A percentile compares a stretch with the other conserved stretches of the same genome.
Conservation (phyloP, 2,888 invertebrate species). For the Marasmarcha lunaedactyla region DNA sequence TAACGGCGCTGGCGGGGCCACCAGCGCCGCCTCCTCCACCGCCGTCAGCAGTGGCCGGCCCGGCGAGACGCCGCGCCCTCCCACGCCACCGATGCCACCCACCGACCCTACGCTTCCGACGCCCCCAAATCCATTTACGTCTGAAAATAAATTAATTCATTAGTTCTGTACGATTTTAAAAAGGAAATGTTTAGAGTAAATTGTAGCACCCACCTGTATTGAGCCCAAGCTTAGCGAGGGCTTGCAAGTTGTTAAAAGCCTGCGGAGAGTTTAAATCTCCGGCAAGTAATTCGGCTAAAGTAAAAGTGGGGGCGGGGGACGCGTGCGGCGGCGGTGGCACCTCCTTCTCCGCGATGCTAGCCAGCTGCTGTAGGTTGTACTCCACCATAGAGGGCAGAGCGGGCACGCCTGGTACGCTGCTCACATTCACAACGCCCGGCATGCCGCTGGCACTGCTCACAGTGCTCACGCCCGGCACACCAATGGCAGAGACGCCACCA, state of each 20-base stretch:
- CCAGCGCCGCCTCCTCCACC: slow-evolving; percentile 53
- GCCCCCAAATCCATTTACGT: slow-evolving; percentile 59
- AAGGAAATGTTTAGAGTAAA: not conserved
- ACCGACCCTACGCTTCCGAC: slow-evolving; percentile 33
- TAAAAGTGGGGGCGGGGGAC: slow-evolving; percentile 75
- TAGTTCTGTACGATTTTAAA: slow-evolving; percentile 1
- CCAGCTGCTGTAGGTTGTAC: slow-evolving; percentile 87
- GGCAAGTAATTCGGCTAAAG: slow-evolving; percentile 81
- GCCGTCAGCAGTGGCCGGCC: slow-evolving; percentile 52
- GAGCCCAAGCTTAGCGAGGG: slow-evolving; percentile 87
- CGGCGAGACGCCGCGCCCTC: slow-evolving; percentile 66
- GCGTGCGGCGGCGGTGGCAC: slow-evolving; percentile 65
- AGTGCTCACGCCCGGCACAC: slow-evolving; percentile 24
- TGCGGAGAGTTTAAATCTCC: slow-evolving; percentile 78
- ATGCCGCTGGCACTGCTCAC: slow-evolving; percentile 27
- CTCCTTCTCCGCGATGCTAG: slow-evolving; percentile 82
- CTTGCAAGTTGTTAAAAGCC: slow-evolving; percentile 90
- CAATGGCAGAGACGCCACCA: slow-evolving; percentile 24
- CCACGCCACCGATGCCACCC: slow-evolving; percentile 58
- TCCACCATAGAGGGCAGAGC: slow-evolving; percentile 80
- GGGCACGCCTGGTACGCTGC: slow-evolving; percentile 40
- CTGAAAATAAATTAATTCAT: slow-evolving; percentile 24
- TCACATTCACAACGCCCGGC: slow-evolving; percentile 33
- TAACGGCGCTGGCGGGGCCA: slow-evolving; percentile 61
- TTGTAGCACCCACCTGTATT: slow-evolving; percentile 71